These are phyloP conservation scores for Venustoraphidia nigricollis DNA, from an alignment of 2,888 invertebrate genomes.

Conservation along the genomic window DNA sequence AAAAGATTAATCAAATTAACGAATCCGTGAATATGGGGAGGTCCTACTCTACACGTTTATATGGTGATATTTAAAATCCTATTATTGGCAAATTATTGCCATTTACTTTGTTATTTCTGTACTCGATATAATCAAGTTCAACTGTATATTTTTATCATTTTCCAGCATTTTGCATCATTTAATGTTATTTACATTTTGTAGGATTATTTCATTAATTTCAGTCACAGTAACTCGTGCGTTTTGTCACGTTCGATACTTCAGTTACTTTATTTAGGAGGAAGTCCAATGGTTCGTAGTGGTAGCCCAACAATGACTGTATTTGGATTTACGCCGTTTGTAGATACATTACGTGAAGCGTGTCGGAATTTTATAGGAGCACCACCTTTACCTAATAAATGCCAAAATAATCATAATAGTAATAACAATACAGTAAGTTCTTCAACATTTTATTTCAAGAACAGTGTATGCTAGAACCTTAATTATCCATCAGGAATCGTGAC, in stretches of 20 bases:
- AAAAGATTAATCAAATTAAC: no score
- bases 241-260: conserved; percentile 83
- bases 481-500: no score
- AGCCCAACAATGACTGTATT: conserved; percentile 34
- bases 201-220: conserved; percentile 92
- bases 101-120: not conserved
- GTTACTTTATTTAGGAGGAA: conserved; percentile 50
- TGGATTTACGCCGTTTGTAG: conserved; percentile 48
- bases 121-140: not conserved
- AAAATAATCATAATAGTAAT: no score
- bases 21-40: no score
- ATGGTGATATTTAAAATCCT: no score
- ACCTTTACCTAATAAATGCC: conserved; percentile 48
- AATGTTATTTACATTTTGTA: conserved; percentile 24
- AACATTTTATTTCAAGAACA: no score
- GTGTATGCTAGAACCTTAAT: no score
- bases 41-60: no score
- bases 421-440: no score
- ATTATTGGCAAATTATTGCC: not conserved
- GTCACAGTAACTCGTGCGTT: conserved; percentile 74
- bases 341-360: conserved; percentile 74
- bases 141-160: not conserved
- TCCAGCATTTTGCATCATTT: conserved; percentile 1
- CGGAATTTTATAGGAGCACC: conserved; percentile 82
- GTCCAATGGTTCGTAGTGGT: conserved; percentile 23